A percentile compares a stretch with the other conserved stretches of the same genome.
phyloP scores from a whole-genome alignment of 2,113 vertebrate species.

The Scartelaos histophorus region DNA sequence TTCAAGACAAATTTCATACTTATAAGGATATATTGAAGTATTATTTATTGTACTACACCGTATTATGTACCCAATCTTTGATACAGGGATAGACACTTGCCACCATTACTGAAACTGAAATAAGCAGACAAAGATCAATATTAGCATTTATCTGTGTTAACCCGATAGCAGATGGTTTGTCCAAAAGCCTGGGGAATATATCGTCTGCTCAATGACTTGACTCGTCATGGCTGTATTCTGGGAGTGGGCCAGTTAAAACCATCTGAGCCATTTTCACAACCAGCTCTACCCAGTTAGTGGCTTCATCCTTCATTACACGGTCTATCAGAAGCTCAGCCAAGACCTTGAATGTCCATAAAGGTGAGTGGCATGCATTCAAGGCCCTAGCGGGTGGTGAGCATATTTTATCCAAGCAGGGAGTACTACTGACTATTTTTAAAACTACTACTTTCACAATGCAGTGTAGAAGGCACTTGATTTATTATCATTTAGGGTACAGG shows the following conservation, averaged over 20 bases:
- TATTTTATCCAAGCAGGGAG: constrained; percentile 28
- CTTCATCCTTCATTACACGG: constrained; percentile 28
- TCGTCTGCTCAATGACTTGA: constrained; percentile 29
- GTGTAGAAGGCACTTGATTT: neutral
- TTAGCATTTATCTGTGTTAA: constrained; percentile 25
- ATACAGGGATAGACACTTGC: neutral
- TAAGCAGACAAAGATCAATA: constrained; percentile 5
- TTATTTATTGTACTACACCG: neutral
- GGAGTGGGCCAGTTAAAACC: constrained; percentile 27
- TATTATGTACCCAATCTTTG: neutral
- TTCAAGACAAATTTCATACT: neutral
- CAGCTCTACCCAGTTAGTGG: constrained; percentile 2
- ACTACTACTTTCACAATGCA: neutral
- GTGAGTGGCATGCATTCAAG: constrained; percentile 42
- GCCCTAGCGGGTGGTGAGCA: constrained; percentile 37
- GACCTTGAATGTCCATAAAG: constrained; percentile 47
- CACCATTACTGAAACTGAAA: neutral
- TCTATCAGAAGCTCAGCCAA: constrained; percentile 43
- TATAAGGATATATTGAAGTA: neutral
- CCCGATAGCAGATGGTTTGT: constrained; percentile 17
- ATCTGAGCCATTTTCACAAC: constrained; percentile 27
- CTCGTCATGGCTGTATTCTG: constrained; percentile 34
- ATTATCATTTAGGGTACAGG: neutral
- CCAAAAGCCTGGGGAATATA: constrained; percentile 18
- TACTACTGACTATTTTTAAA: constrained; percentile 21